Percentiles rank a stretch among this genome's conserved stretches.
Conservation (phyloP, 2,888 invertebrate species). For the Daptonema setosum region DNA sequence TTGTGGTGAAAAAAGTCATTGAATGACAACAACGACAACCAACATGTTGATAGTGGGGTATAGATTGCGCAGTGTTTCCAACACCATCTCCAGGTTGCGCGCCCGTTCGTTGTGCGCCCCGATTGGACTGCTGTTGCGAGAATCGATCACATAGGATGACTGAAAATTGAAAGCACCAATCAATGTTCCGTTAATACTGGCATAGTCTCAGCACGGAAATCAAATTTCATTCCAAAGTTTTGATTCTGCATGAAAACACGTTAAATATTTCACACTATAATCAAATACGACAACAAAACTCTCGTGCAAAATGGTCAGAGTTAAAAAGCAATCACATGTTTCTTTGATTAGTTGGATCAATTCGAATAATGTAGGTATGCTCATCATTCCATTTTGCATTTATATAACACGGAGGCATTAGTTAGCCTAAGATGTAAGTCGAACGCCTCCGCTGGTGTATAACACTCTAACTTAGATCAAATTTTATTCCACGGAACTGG, state of each 20-base stretch:
- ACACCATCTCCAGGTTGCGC: constrained; percentile 1
- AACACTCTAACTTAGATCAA: too few species aligned
- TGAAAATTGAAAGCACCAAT: not conserved
- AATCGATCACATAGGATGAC: not conserved
- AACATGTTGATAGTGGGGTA: constrained; percentile 2
- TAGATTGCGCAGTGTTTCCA: constrained; percentile 2
- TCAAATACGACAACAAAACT: too few species aligned
- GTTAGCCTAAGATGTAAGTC: too few species aligned
- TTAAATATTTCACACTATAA: too few species aligned
- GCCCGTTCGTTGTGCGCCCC: not conserved
- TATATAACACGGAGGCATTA: too few species aligned
- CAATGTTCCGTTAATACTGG: not conserved
- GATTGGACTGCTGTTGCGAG: not conserved
- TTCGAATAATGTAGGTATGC: not conserved
- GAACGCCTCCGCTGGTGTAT: too few species aligned
- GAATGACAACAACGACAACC: not conserved
- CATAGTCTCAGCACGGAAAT: not conserved
- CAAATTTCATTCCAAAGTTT: not conserved
- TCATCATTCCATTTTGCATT: not conserved
- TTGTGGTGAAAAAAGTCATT: too few species aligned
- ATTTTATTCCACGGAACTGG: too few species aligned
- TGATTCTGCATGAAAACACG: too few species aligned
- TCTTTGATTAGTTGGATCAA: not conserved
- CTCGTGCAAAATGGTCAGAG: too few species aligned
- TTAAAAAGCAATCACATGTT: too few species aligned